Percentiles rank a stretch among this genome's conserved stretches.
Evolutionary conservation across 2,888 invertebrate species (phyloP).

Genomic region (Achlya flavicornis): DNA sequence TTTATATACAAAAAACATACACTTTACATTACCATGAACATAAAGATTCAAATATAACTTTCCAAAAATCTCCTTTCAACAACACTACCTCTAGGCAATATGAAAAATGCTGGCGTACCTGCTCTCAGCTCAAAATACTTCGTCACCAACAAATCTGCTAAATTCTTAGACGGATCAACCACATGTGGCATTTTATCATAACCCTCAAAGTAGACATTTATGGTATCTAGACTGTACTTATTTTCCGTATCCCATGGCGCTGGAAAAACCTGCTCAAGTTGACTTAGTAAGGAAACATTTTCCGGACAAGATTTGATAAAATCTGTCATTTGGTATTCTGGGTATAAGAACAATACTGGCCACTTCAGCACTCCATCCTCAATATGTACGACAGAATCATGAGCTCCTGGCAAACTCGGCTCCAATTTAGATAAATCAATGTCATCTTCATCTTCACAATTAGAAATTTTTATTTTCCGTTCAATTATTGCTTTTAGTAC

Average conservation of each 20-base stretch:
- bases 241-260: constrained; percentile 89
- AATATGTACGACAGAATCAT: constrained; percentile 86
- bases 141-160: constrained; percentile 84
- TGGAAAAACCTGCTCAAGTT: constrained; percentile 85
- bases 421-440: constrained; percentile 83
- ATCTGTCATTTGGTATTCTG: constrained; percentile 94
- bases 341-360: constrained; percentile 95
- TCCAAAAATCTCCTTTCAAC: constrained; percentile 84
- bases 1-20: constrained; percentile 16
- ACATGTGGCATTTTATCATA: constrained; percentile 84
- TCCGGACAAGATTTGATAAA: constrained; percentile 93
- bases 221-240: constrained; percentile 84
- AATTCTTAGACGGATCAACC: constrained; percentile 80
- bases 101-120: constrained; percentile 87
- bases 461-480: constrained; percentile 81
- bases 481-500: constrained; percentile 72
- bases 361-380: constrained; percentile 87
- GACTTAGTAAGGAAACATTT: constrained; percentile 81
- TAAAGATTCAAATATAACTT: constrained; percentile 62
- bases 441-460: constrained; percentile 74
- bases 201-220: constrained; percentile 91
- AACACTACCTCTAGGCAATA: constrained; percentile 83
- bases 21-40: neutral
- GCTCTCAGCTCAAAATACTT: constrained; percentile 85
- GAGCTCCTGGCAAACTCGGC: constrained; percentile 86